A percentile compares a stretch with the other conserved stretches of the same genome.
These are phyloP conservation scores for Acanthococcus lagerstroemiae DNA, from an alignment of 2,888 invertebrate genomes.

Conservation along the genomic window DNA sequence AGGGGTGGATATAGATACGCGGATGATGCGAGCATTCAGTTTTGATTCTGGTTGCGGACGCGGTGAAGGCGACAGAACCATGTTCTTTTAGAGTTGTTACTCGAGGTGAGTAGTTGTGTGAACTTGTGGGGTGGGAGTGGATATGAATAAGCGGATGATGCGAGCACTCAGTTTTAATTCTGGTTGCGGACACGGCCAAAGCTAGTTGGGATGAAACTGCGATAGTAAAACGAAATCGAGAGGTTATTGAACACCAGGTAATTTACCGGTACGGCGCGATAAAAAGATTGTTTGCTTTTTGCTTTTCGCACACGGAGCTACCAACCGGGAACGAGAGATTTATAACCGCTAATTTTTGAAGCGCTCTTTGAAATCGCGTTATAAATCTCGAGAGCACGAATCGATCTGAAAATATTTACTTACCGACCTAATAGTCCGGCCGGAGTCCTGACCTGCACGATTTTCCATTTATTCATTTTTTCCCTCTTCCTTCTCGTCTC, in stretches of 20 bases:
- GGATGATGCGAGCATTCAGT: too few relatives aligned
- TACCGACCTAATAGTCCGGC: neutral
- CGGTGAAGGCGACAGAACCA: too few relatives aligned
- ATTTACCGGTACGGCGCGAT: neutral
- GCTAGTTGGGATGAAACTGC: neutral
- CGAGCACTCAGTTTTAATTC: too few relatives aligned
- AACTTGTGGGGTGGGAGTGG: too few relatives aligned
- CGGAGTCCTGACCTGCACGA: neutral
- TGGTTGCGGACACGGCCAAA: too few relatives aligned
- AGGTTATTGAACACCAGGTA: neutral
- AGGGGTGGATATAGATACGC: too few relatives aligned
- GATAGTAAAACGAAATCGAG: neutral
- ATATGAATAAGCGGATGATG: too few relatives aligned
- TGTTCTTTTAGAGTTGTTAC: too few relatives aligned
- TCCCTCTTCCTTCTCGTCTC: too few relatives aligned
- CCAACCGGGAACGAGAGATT: neutral
- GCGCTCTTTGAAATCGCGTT: neutral
- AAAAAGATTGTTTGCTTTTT: neutral
- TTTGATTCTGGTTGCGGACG: too few relatives aligned
- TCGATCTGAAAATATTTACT: neutral
- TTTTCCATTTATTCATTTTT: neutral
- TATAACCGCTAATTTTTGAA: neutral
- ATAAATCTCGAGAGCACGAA: neutral
- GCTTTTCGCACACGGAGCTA: neutral
- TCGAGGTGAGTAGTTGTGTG: too few relatives aligned